A percentile compares a stretch with the other conserved stretches of the same genome.
Evolutionary conservation across 2,113 vertebrate species (phyloP).

Genomic region (Motacilla alba): DNA sequence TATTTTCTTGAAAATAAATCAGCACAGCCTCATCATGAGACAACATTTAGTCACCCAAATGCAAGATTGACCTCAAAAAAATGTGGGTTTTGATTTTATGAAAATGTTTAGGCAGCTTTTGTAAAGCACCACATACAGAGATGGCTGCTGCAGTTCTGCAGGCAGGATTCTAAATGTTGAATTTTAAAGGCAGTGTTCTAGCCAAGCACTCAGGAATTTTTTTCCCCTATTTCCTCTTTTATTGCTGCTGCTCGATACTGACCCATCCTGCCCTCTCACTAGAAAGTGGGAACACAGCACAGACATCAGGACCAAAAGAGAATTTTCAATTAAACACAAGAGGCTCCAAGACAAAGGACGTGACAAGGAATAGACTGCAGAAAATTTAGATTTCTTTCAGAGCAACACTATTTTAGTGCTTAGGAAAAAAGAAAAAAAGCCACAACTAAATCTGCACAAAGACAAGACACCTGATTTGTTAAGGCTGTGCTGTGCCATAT

Average conservation of each 20-base stretch:
- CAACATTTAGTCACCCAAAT: neutral
- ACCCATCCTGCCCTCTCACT: constrained; percentile 5
- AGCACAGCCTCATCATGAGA: neutral
- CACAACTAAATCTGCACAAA: neutral
- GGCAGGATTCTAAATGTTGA: neutral
- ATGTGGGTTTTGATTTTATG: constrained; percentile 11
- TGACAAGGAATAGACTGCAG: neutral
- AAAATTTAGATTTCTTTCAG: neutral
- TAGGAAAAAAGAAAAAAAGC: neutral
- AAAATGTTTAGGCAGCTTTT: constrained; percentile 17
- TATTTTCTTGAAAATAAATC: constrained; percentile 52
- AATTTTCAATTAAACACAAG: constrained; percentile 24
- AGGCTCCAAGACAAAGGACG: neutral
- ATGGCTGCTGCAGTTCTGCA: neutral
- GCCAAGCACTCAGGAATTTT: neutral
- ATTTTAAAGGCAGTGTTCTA: constrained; percentile 8
- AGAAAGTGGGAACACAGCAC: neutral
- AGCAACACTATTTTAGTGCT: neutral
- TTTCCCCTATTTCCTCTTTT: neutral
- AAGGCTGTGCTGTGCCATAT: neutral
- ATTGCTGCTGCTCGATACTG: neutral
- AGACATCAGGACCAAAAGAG: neutral
- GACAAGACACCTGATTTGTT: neutral
- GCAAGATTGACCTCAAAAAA: neutral
- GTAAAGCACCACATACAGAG: neutral